Percentiles rank a stretch among this genome's conserved stretches.
Conservation (phyloP, 2,888 invertebrate genomes). For the Drosophila recens region DNA sequence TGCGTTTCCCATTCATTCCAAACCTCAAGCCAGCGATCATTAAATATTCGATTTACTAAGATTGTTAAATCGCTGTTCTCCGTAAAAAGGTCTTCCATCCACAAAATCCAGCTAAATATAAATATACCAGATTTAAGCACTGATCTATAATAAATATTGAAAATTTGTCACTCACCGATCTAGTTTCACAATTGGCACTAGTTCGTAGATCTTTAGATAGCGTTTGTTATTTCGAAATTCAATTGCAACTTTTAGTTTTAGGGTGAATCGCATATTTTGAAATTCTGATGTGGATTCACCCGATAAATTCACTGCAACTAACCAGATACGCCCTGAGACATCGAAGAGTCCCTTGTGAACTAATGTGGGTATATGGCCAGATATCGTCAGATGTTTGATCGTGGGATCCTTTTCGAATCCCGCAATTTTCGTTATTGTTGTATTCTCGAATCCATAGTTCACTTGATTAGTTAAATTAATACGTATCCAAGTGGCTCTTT, state of each 20-base stretch:
- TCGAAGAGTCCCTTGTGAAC: conserved; percentile 52
- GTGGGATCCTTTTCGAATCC: conserved; percentile 64
- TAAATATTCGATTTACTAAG: conserved; percentile 53
- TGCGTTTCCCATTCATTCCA: conserved; percentile 60
- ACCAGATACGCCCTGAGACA: conserved; percentile 26
- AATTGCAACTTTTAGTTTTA: conserved; percentile 50
- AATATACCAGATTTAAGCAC: not conserved
- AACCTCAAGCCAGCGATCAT: conserved; percentile 56
- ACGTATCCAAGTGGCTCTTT: conserved; percentile 13
- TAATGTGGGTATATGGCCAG: conserved; percentile 58
- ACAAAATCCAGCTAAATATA: conserved; percentile 53
- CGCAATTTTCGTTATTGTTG: conserved; percentile 52
- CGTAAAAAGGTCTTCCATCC: conserved; percentile 53
- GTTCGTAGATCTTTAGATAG: conserved; percentile 55
- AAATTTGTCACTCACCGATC: conserved; percentile 47
- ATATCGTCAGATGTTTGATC: conserved; percentile 51
- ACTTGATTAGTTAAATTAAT: conserved; percentile 44
- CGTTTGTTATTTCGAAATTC: conserved; percentile 57
- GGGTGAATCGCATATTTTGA: conserved; percentile 50
- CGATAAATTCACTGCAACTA: conserved; percentile 27
- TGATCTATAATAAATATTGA: not conserved
- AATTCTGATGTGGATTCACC: conserved; percentile 47
- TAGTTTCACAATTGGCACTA: conserved; percentile 47
- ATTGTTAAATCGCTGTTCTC: conserved; percentile 58
- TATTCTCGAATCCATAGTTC: conserved; percentile 63